Evolutionary conservation across 35 echinoderm and acorn worm genomes (phyloP).

Genomic region (Amphiura filiformis): DNA sequence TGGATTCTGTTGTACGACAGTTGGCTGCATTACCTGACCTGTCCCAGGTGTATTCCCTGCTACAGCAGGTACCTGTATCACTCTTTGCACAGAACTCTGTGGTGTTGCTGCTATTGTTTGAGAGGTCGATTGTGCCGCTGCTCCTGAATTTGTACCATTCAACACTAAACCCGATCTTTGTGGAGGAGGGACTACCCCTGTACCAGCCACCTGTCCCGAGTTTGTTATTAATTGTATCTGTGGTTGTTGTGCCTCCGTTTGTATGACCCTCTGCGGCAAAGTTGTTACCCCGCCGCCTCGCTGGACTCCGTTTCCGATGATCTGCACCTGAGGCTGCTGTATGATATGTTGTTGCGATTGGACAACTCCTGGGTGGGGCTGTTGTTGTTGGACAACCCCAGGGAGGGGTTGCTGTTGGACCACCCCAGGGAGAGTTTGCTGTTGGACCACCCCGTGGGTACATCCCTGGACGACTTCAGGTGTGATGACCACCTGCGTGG

Average conservation of each 20-base stretch:
- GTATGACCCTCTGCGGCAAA: not conserved
- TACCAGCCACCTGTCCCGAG: not conserved
- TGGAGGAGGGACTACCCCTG: no score
- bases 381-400: no score
- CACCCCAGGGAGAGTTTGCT: not conserved
- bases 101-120: not conserved
- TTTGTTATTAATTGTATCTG: not conserved
- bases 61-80: not conserved
- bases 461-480: constrained; percentile 31
- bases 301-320: not conserved
- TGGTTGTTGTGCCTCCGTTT: not conserved
- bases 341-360: no score
- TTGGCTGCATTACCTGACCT: not conserved
- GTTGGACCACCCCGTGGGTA: not conserved
- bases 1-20: not conserved
- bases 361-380: no score
- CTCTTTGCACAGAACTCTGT: not conserved
- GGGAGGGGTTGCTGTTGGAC: no score
- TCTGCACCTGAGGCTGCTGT: no score
- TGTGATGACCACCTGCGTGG: constrained; percentile 82
- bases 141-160: not conserved
- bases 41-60: not conserved
- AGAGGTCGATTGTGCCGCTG: not conserved
- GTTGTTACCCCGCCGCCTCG: not conserved
- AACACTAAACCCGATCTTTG: not conserved